A percentile compares a stretch with the other conserved stretches of the same genome.
phyloP scores from a whole-genome alignment of 2,797 vertebrate species.

The Halcyon leucocephala region DNA sequence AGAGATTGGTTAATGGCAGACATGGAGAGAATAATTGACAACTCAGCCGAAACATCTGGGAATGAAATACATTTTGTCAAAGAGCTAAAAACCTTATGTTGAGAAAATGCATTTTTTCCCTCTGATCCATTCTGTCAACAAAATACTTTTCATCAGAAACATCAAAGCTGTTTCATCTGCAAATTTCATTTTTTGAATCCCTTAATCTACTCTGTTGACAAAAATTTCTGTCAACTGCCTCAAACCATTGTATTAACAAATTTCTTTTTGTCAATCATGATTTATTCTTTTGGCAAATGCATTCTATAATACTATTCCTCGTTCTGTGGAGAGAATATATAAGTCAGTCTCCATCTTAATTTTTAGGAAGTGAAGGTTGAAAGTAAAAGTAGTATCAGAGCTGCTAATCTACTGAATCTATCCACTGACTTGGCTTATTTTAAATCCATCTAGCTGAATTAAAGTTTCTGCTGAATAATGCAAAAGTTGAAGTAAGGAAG shows the following conservation, averaged over 20 bases:
- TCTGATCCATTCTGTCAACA: slow-evolving; percentile 80
- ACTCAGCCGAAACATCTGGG: slow-evolving; percentile 62
- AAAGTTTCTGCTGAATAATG: neutral
- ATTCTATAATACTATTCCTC: slow-evolving; percentile 8
- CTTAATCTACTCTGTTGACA: slow-evolving; percentile 81
- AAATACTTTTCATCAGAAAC: slow-evolving; percentile 77
- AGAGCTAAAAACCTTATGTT: slow-evolving; percentile 66
- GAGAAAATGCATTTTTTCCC: slow-evolving; percentile 71
- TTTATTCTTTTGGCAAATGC: slow-evolving; percentile 63
- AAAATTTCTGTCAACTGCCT: slow-evolving; percentile 80
- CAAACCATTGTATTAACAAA: slow-evolving; percentile 80
- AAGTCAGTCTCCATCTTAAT: slow-evolving; percentile 34
- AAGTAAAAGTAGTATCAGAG: neutral
- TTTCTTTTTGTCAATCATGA: slow-evolving; percentile 80
- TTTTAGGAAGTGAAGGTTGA: neutral
- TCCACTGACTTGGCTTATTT: neutral
- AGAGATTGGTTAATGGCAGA: slow-evolving; percentile 43
- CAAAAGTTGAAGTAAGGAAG: neutral
- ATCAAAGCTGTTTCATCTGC: slow-evolving; percentile 79
- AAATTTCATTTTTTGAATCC: slow-evolving; percentile 78
- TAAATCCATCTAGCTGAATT: neutral
- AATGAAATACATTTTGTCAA: slow-evolving; percentile 70
- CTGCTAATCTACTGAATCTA: neutral
- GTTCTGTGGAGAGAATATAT: slow-evolving; percentile 33
- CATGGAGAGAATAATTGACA: slow-evolving; percentile 48